Percentiles rank a stretch among this genome's conserved stretches.
Conservation (phyloP, 2,888 invertebrate species). For the Asteroscopus sphinx region DNA sequence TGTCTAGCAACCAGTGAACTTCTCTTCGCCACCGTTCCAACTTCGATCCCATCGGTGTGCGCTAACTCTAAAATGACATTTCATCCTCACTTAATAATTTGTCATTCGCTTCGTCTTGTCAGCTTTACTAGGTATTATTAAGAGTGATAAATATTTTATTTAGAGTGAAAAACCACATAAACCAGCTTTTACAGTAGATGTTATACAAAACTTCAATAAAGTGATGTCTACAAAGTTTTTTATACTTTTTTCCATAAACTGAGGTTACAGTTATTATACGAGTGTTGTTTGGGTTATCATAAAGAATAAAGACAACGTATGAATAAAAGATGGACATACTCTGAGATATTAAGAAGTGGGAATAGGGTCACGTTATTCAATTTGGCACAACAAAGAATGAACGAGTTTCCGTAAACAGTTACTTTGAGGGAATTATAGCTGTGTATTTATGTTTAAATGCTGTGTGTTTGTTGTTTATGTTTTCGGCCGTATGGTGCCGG, state of each 20-base stretch:
- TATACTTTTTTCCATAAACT: conserved; percentile 32
- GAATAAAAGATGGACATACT: conserved; percentile 40
- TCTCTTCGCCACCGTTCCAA: too few relatives aligned
- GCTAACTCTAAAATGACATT: too few relatives aligned
- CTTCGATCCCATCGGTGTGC: too few relatives aligned
- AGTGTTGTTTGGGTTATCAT: conserved; percentile 18
- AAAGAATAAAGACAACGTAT: conserved; percentile 24
- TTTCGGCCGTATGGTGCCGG: too few relatives aligned
- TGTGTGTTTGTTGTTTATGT: too few relatives aligned
- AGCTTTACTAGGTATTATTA: too few relatives aligned
- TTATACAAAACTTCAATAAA: conserved; percentile 19
- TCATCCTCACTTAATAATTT: too few relatives aligned
- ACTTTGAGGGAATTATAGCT: background rate
- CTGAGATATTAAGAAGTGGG: conserved; percentile 19
- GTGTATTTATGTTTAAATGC: background rate
- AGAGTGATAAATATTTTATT: too few relatives aligned
- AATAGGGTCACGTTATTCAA: conserved; percentile 14
- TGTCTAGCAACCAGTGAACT: too few relatives aligned
- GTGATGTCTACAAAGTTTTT: conserved; percentile 9
- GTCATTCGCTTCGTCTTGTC: too few relatives aligned
- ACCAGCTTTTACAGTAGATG: background rate
- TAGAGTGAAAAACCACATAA: background rate
- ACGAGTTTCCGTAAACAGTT: background rate
- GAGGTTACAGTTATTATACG: conserved; percentile 27
- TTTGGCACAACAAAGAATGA: conserved; percentile 5